Percentiles rank a stretch among this genome's conserved stretches.
Evolutionary conservation across 2,888 invertebrate species (phyloP).

Genomic region (Epirrhoe tristata): DNA sequence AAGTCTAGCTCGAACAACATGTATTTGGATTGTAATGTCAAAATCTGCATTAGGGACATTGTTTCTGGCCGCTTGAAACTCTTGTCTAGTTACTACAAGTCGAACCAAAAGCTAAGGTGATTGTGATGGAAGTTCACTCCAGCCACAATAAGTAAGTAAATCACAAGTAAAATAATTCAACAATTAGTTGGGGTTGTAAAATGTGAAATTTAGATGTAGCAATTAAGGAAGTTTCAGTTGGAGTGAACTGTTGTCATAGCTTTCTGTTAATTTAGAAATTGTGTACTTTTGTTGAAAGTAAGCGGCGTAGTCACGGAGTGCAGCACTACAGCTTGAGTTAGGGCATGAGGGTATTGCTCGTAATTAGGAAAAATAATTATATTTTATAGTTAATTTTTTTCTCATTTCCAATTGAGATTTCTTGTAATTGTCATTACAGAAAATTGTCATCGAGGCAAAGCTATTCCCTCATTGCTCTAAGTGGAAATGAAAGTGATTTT

Average conservation of each 20-base stretch:
- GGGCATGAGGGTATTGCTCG: constrained; percentile 49
- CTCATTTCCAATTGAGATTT: constrained; percentile 47
- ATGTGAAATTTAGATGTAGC: constrained; percentile 43
- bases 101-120: constrained; percentile 58
- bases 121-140: constrained; percentile 51
- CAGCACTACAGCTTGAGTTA: constrained; percentile 34
- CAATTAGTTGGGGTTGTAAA: constrained; percentile 40
- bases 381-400: constrained; percentile 59
- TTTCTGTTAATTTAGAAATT: constrained; percentile 36
- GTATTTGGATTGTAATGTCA: constrained; percentile 46
- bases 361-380: constrained; percentile 50
- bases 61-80: constrained; percentile 78
- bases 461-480: constrained; percentile 48
- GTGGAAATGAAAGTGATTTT: constrained; percentile 43
- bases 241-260: constrained; percentile 39
- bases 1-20: constrained; percentile 76
- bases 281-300: constrained; percentile 45
- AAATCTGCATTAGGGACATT: constrained; percentile 66
- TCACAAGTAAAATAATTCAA: constrained; percentile 46
- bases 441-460: constrained; percentile 31
- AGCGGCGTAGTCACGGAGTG: constrained; percentile 64
- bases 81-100: constrained; percentile 66
- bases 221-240: constrained; percentile 30
- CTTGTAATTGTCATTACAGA: constrained; percentile 34
- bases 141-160: constrained; percentile 47